Conservation (phyloP, 2,797 vertebrate genomes). For the Oreochromis mossambicus region DNA sequence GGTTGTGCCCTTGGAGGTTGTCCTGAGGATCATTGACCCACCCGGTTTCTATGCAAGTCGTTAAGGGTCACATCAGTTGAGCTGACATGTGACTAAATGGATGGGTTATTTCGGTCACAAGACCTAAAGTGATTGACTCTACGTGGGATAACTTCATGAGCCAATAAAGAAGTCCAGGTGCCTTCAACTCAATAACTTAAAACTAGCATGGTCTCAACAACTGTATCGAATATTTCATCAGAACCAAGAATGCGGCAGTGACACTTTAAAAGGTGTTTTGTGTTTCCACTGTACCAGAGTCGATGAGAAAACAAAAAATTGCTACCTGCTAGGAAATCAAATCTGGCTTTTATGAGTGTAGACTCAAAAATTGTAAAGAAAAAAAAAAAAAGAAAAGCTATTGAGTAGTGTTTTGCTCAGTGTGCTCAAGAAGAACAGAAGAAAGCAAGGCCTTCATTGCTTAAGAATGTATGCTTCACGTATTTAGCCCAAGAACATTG, state of each 20-base stretch:
- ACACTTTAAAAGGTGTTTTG: not conserved
- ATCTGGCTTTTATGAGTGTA: not conserved
- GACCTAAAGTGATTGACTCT: not conserved
- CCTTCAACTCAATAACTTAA: not conserved
- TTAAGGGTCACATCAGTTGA: not conserved
- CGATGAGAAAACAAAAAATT: not conserved
- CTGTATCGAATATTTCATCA: not conserved
- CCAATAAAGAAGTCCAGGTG: not conserved
- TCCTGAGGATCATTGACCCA: not conserved
- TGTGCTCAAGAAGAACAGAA: not conserved
- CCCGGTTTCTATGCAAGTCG: not conserved
- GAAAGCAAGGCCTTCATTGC: not conserved
- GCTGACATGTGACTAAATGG: not conserved
- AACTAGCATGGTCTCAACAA: not conserved
- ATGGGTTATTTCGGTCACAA: not conserved
- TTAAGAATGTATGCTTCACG: not conserved
- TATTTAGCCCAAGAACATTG: not conserved
- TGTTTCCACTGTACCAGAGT: not conserved
- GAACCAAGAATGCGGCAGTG: not conserved
- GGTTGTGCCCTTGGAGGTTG: not conserved
- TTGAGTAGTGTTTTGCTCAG: not conserved
- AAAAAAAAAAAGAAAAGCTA: not conserved
- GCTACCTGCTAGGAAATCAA: not conserved
- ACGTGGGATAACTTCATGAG: rapidly evolving
- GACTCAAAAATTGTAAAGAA: not conserved